Conservation (phyloP, 2,113 vertebrate genomes). For the Cariama cristata region DNA sequence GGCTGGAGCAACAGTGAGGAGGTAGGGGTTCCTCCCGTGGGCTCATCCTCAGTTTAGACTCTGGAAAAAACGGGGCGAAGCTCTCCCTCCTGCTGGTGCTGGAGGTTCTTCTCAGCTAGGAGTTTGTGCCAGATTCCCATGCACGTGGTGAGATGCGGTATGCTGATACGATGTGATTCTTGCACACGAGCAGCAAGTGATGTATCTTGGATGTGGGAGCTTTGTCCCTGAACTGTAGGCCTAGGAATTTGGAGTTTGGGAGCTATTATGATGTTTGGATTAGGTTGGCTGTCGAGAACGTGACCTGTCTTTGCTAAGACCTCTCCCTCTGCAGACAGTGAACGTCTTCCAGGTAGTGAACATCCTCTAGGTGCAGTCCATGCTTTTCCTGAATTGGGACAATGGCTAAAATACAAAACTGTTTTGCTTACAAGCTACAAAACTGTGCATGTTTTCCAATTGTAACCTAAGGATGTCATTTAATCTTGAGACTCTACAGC, state of each 20-base stretch:
- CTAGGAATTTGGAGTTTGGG: neutral
- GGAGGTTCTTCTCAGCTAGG: neutral
- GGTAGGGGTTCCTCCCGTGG: neutral
- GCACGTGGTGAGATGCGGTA: fast-evolving
- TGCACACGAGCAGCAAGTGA: neutral
- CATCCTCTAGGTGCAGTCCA: fast-evolving
- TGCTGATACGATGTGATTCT: neutral
- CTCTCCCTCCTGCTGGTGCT: neutral
- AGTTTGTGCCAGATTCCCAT: neutral
- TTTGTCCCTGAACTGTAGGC: neutral
- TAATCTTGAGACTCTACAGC: neutral
- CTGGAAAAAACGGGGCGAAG: neutral
- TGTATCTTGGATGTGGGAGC: neutral
- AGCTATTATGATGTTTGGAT: neutral
- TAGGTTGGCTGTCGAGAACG: fast-evolving
- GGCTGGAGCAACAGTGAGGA: neutral
- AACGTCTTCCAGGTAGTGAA: neutral
- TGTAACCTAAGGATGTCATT: conserved; percentile 38
- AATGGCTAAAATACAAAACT: neutral
- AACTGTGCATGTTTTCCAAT: neutral
- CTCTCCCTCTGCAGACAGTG: neutral
- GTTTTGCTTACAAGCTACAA: neutral
- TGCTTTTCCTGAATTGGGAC: neutral
- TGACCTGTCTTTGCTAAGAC: neutral
- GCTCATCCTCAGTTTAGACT: neutral